These are phyloP conservation scores for Penaeus chinensis DNA, from an alignment of 1,140 invertebrate species.

Conservation along the genomic window DNA sequence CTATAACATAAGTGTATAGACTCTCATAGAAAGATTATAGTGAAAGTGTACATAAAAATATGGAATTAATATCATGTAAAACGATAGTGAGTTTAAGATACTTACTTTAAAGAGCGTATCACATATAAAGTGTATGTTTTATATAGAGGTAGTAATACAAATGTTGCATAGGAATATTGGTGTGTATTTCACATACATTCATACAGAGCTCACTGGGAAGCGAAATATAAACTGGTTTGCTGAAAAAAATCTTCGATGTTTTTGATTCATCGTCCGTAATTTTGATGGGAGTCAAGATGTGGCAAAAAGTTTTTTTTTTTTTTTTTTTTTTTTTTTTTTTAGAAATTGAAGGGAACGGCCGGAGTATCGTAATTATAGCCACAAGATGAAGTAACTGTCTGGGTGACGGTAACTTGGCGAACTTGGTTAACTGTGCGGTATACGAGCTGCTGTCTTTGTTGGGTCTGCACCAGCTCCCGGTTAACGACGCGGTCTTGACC, in stretches of 20 bases:
- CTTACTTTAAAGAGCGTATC: conserved; percentile 13
- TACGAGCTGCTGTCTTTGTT: conserved; percentile 46
- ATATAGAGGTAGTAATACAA: not conserved
- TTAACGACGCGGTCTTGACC: conserved; percentile 45
- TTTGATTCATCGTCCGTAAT: not conserved
- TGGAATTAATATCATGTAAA: no score
- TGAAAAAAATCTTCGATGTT: not conserved
- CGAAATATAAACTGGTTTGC: not conserved
- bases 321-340: not conserved
- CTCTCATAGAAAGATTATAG: not conserved
- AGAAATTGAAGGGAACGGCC: conserved; percentile 22
- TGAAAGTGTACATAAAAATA: not conserved
- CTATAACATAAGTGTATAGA: no score
- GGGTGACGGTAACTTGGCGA: conserved; percentile 46
- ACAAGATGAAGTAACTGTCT: conserved; percentile 51
- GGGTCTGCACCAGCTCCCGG: conserved; percentile 49
- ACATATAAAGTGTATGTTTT: not conserved
- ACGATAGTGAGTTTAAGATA: not conserved
- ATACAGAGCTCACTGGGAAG: conserved; percentile 18
- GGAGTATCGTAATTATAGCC: conserved; percentile 58
- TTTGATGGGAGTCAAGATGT: not conserved
- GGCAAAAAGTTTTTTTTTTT: not conserved
- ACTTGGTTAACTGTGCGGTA: conserved; percentile 52
- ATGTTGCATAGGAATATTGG: not conserved
- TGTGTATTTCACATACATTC: conserved; percentile 48